Evolutionary conservation across 1,140 invertebrate genomes (phyloP), one percentile per base, ranked within the genome.

Genomic region (Aricia agestis): DNA sequence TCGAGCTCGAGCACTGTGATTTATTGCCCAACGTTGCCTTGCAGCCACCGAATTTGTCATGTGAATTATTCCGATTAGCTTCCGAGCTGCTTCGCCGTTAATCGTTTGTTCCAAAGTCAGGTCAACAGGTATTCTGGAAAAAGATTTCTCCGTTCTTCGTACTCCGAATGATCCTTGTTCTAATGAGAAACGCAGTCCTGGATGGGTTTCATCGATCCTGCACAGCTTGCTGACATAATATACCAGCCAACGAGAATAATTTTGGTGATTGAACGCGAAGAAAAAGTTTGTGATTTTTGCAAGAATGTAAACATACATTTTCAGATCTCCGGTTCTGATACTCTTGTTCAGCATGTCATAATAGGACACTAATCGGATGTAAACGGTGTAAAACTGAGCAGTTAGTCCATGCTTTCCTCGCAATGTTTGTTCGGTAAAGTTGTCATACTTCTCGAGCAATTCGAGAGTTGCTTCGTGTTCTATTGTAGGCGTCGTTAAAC

Each of bases 211-310:
- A 0, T 25, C 70, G 17, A 78, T 69, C 68, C 76, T 78, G 18
- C 75, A n/a, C 45, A 85, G 73, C 72, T 85, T 83, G 18, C 76
- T 68, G 66, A 68, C 6, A 72, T 86, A 86, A 75, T 75, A 78
- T 2, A 81, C 66, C 0, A 70, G 17, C 68, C 75, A 86, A n/a
- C 84, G 76, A 31, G 79, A 69, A 76, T 88, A 86, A 58, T 88
- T 86, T 58, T 61, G 79, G 66, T 88, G 83, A 74, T 88, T 85
- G 11, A 70, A 78, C 0, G 73, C 70, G 63, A 89, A 89, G 74
- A 89, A 87, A 36, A 88, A 36, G 76, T 79, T 80, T 7, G 67
- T 72, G 0, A 87, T 82, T 78, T 85, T 83, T 6, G 80, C 71
- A 9, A 89, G 57, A 10, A 74, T 25, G 9, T 25, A 80, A 41